Base-by-base conservation (phyloP, 2,113 vertebrate genomes). In the Motacilla alba region DNA sequence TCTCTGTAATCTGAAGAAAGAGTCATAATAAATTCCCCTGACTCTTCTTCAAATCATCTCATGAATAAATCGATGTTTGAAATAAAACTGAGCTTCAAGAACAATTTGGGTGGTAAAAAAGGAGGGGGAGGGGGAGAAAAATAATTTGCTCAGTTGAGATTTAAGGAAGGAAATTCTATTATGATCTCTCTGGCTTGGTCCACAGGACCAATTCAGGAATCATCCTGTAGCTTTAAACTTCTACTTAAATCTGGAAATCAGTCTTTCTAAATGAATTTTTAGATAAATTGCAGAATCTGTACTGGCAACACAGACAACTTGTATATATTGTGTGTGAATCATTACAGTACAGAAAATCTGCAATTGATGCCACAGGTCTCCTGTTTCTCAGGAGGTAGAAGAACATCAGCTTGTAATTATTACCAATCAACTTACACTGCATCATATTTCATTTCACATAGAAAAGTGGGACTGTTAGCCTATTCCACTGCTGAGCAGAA, bases 401-500 rank as follows among this genome's bases (percentile, higher is more conserved):
- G 79, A 79, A 78, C 83, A 89, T 80, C n/a, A 44, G 56, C 53
- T 94, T 70, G 26, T 75, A 94, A 94, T 96, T 91, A 87, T 78
- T 96, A 85, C 77, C 83, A 94, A 89, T 96, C 72, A 93, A 56
- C 28, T 81, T 74, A 90, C n/a, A 43, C 35, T 58, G 68, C 93
- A 78, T 94, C 79, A 79, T 92, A 90, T 96, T 97, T 96, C 66
- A 82, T 93, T 96, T 88, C 77, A 56, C 24, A 24, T 22, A 93
- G 86, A 75, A 93, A 87, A 93, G 35, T 66, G 63, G 63, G 31
- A 62, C 68, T 94, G 80, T 93, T 91, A 87, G 77, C n/a, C 55
- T 88, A 9, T 76, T 97, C 88, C 47, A 87, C 74, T 4, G 2
- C 88, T 91, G 81, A 83, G 72, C 70, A 70, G 70, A 94, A 85